Evolutionary conservation across 2,113 vertebrate genomes (phyloP), one percentile per base, ranked within the genome.

Genomic region (human): DNA sequence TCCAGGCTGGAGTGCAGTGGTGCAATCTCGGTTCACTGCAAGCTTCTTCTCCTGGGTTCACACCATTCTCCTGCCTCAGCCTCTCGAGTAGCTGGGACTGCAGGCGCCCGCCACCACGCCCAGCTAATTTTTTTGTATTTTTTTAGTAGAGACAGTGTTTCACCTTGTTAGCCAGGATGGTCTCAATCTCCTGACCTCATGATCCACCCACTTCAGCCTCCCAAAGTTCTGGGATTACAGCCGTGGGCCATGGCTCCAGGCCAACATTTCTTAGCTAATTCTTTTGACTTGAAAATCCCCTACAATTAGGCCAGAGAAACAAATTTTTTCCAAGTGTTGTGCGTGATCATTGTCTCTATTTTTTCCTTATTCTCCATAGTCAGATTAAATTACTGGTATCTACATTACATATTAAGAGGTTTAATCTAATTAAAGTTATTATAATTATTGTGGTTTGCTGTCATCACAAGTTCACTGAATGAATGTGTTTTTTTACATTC

Each of bases 341-440:
- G 2, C 75, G 16, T 57, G 25, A 52, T 81, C 38, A 55, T 6
- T 78, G 0, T 81, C 32, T 94, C 59, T 4, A 75, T n/a, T 83
- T 93, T 85, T 9, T 92, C 30, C 45, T 84, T 92, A 86, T 87
- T 92, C 20, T 8, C 3, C 23, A 9, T 45, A 61, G 17, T 66
- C 22, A n/a, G 10, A 90, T 86, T 75, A 93, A 93, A n/a, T 79
- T 94, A 86, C 23, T 59, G 25, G 1, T 20, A 59, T 76, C 16
- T 94, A 81, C 4, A 7, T 89, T 61, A 48, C 13, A 90, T 94
- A 89, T 73, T 70, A 83, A 89, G 27, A 87, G 38, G 3, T 64
- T 89, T 84, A 66, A 52, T 64, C 27, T 86, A 79, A 55, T 70
- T 75, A 45, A 92, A 88, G 35, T 92, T 90, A 23, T 73, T 38